Evolutionary conservation across 2,113 vertebrate species (phyloP).

Genomic region (Holacanthus passer): DNA sequence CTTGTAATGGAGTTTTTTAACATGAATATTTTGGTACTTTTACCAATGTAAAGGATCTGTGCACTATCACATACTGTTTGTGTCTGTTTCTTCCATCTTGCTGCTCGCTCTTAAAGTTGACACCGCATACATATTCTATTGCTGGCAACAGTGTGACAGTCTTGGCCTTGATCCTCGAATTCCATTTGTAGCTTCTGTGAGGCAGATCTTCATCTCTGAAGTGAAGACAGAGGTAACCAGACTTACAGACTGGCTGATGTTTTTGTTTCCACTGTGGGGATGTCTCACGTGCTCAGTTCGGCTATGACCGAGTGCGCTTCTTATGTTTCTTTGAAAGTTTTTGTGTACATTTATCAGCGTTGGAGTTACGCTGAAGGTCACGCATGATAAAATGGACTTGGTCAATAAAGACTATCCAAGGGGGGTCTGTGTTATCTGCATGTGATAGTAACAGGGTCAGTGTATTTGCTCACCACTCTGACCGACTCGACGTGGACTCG

Average conservation of each 20-base stretch:
- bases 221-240: neutral
- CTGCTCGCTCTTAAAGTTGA: neutral
- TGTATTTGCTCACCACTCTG: neutral
- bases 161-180: neutral
- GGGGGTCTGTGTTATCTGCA: neutral
- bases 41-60: neutral
- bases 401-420: neutral
- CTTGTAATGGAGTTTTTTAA: neutral
- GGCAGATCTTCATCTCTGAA: neutral
- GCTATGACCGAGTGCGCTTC: neutral
- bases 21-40: neutral
- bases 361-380: constrained; percentile 10
- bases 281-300: neutral
- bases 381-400: neutral
- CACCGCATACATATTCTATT: neutral
- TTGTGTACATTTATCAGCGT: constrained; percentile 9
- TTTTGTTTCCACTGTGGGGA: neutral
- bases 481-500: too few relatives aligned
- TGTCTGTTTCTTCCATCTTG: neutral
- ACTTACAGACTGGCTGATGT: neutral
- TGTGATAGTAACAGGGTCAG: constrained; percentile 15
- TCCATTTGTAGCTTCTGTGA: neutral
- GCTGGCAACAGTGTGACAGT: constrained; percentile 6
- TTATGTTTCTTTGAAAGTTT: neutral
- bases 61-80: neutral